Evolutionary conservation across 1,140 invertebrate species (phyloP).

Genomic region (Riptortus pedestris): DNA sequence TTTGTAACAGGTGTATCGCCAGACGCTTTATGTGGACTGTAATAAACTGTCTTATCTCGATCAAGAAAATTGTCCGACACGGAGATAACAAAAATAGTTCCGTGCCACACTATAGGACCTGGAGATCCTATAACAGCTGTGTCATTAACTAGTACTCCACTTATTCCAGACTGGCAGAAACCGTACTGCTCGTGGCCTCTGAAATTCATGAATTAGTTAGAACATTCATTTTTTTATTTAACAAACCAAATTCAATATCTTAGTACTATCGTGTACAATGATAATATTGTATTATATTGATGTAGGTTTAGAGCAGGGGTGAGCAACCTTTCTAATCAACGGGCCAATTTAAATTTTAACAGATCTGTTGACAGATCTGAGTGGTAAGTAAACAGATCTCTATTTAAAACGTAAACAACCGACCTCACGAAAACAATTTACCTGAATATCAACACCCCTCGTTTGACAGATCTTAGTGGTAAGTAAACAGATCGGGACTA

Average conservation of each 20-base stretch:
- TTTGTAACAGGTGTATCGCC: slow-evolving; percentile 64
- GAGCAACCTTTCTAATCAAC: too few relatives aligned
- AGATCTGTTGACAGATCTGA: too few relatives aligned
- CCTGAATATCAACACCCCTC: too few relatives aligned
- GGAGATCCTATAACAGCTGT: slow-evolving; percentile 74
- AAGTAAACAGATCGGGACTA: too few relatives aligned
- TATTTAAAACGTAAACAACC: too few relatives aligned
- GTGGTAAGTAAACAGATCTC: too few relatives aligned
- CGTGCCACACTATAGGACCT: slow-evolving; percentile 77
- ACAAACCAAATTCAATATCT: neutral
- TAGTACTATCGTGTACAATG: too few relatives aligned
- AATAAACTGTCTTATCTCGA: slow-evolving; percentile 67
- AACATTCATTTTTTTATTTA: slow-evolving; percentile 4
- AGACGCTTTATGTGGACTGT: slow-evolving; percentile 50
- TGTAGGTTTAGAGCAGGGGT: too few relatives aligned
- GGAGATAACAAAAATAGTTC: slow-evolving; percentile 70
- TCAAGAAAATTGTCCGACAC: slow-evolving; percentile 61
- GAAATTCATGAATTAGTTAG: slow-evolving; percentile 37
- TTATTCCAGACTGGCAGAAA: slow-evolving; percentile 87
- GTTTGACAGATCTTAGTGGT: too few relatives aligned
- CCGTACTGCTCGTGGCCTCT: slow-evolving; percentile 75
- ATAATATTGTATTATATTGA: too few relatives aligned
- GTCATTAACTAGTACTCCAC: slow-evolving; percentile 63
- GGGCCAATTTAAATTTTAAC: too few relatives aligned
- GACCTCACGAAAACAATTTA: too few relatives aligned